A percentile compares a stretch with the other conserved stretches of the same genome.
Conservation (phyloP, 2,888 invertebrate genomes). For the Pollenia amentaria region DNA sequence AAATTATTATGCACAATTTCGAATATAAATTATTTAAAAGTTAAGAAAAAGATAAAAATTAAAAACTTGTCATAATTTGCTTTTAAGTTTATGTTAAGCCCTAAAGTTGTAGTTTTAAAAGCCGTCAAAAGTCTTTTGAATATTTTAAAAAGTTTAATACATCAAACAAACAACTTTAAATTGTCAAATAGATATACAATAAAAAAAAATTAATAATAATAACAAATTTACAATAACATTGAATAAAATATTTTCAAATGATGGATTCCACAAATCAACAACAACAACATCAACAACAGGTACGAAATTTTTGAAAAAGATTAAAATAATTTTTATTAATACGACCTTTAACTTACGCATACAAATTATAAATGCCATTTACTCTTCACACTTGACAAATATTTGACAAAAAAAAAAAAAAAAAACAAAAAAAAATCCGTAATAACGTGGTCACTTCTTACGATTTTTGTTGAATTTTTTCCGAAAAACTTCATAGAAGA, state of each 20-base stretch:
- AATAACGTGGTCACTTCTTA: too few species aligned
- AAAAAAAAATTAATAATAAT: slow-evolving; percentile 23
- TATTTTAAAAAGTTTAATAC: background rate
- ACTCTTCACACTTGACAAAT: background rate
- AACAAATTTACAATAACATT: slow-evolving; percentile 60
- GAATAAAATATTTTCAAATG: slow-evolving; percentile 40
- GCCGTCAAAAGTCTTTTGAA: background rate
- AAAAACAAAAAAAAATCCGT: too few species aligned
- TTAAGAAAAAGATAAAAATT: background rate
- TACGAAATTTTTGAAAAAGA: slow-evolving; percentile 7
- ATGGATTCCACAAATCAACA: slow-evolving; percentile 81
- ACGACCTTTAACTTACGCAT: slow-evolving; percentile 32
- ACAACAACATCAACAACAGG: slow-evolving; percentile 58
- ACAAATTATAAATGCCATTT: slow-evolving; percentile 4
- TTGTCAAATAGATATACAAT: slow-evolving; percentile 56
- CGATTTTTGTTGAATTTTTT: too few species aligned
- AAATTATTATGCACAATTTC: slow-evolving; percentile 35
- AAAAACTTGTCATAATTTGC: slow-evolving; percentile 54
- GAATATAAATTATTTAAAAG: slow-evolving; percentile 4
- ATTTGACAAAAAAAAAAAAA: too few species aligned
- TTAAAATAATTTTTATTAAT: background rate
- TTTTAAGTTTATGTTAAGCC: background rate
- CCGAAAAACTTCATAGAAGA: too few species aligned
- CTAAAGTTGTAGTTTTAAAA: too few species aligned
- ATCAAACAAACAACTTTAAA: slow-evolving; percentile 24